Base-by-base conservation (phyloP, 2,113 vertebrate species). In the Leiothrix lutea region DNA sequence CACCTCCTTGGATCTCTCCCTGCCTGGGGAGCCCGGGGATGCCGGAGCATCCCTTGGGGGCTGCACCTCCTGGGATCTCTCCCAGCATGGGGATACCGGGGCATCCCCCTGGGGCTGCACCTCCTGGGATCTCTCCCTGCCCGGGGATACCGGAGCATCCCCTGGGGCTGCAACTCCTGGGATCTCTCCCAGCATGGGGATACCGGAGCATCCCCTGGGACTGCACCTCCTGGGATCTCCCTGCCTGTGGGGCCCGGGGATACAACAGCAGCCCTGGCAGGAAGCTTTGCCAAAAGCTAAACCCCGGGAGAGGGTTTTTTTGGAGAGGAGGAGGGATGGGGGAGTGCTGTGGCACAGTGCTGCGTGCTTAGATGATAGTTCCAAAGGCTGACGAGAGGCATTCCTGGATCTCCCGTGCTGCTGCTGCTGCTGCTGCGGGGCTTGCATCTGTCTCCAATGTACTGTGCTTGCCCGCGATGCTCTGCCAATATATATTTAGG, bases 191-290 rank as follows among this genome's bases (percentile, higher is more conserved):
- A 23, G 16, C 33, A 11, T 2, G 0, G 33, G 18, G 28, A 0
- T 6, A 35, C 6, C 0, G 0, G 13, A 77, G 3, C 44, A 11
- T 16, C 21, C 35, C 54, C 4, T 28, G 60, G 93, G 97, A 94
- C 85, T 72, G n/a, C 47, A 94, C 85, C 91, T 92, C 74, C 73
- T n/a, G 74, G 77, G 70, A 88, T 86, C 95, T 92, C 88, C 44
- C 73, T 13, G 45, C 80, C 51, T 5, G 12, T 22, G 35, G 7
- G 2, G 45, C 81, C 53, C 10, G 13, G 36, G 29, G 8, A 3
- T 3, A n/a, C 17, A 23, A 19, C 5, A 62, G 9, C 45, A 77
- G 19, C 22, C 57, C 51, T 64, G 31, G 31, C 26, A 2, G 20
- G 17, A 11, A 72, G 65, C 47, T 85, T 33, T 47, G 51, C 54